Base-by-base conservation (phyloP, 64 coral and sea anemone genomes). In the Dendrophyllia cribrosa region DNA sequence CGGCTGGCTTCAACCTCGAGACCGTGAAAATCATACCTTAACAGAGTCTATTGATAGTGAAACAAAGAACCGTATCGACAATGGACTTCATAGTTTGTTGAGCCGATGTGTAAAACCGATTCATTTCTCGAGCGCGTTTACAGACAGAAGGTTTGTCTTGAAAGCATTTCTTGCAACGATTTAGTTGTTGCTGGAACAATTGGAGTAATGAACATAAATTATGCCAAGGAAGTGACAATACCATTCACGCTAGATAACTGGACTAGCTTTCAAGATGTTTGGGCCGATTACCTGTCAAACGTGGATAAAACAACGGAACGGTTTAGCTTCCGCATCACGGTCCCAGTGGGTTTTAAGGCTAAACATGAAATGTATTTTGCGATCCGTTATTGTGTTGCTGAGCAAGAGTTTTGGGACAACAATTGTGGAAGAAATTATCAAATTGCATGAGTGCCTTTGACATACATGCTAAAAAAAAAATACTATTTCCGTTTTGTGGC, bases 361-460 rank as follows among this genome's bases (percentile, higher is more conserved):
- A 69, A 24, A 7, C 26, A 7, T 16, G 51, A 74, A 23, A 58
- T 95, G 0, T 7, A 84, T 47, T 90, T 95, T 90, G 93, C 93
- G 3, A 83, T 95, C 24, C 80, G 87, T 59, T 95, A 83, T 51
- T 59, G 44, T 61, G 79, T 76, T 20, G 66, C 58, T 26, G 77
- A 71, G 6, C 14, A 21, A 6, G 93, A 95, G 76, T 95, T 85
- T 71, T 95, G 93, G 93, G 93, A 95, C 60, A 95, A 95, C 20
- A 95, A 90, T 61, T 52, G 50, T 3, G 50, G 67, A 11, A 45
- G 63, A 21, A 95, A 95, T 49, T 95, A 95, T 88, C 15, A n/a
- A 8, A 56, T 95, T 51, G n/a, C n/a, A n/a, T n/a, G 56, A 72
- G 7, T 90, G 64, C 75, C 51, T 78, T 50, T 9, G 26, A 58